These are phyloP conservation scores for Trichomycterus rosablanca DNA, from an alignment of 2,113 vertebrate species.

Conservation along the genomic window DNA sequence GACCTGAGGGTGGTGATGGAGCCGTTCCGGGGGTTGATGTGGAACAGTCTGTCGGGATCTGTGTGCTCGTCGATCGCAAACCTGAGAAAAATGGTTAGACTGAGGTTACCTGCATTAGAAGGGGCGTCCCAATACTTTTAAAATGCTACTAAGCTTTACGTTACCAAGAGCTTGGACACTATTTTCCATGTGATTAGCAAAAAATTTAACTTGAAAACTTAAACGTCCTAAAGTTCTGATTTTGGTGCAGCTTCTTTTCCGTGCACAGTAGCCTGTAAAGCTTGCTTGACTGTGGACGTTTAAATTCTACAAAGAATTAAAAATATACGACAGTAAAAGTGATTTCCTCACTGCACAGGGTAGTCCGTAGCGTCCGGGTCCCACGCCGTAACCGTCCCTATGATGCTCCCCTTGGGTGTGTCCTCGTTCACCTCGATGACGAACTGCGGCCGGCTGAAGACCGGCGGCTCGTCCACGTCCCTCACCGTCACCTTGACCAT, in stretches of 20 bases:
- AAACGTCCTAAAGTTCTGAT: too few species aligned
- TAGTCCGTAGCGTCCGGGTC: constrained; percentile 88
- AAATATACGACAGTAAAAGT: too few species aligned
- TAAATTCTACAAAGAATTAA: too few species aligned
- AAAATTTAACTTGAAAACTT: too few species aligned
- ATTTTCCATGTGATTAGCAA: too few species aligned
- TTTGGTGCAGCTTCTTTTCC: too few species aligned
- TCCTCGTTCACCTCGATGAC: constrained; percentile 94
- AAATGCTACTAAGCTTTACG: too few species aligned
- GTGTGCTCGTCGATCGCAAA: constrained; percentile 79
- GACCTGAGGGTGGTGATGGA: constrained; percentile 75
- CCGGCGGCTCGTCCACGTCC: constrained; percentile 88
- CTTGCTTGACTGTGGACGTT: too few species aligned
- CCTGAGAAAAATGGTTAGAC: constrained; percentile 52
- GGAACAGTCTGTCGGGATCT: constrained; percentile 76
- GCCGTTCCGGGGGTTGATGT: constrained; percentile 75
- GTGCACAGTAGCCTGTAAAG: too few species aligned
- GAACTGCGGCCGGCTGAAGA: constrained; percentile 86
- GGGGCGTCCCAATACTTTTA: too few species aligned
- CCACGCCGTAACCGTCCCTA: constrained; percentile 84
- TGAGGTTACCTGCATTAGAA: constrained; percentile 1
- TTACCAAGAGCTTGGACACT: too few species aligned
- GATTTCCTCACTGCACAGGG: constrained; percentile 82
- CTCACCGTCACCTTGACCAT: constrained; percentile 89
- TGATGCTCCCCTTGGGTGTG: constrained; percentile 73